Evolutionary conservation across 2,888 invertebrate species (phyloP).

Genomic region (Kuschelorhynchus macadamiae): DNA sequence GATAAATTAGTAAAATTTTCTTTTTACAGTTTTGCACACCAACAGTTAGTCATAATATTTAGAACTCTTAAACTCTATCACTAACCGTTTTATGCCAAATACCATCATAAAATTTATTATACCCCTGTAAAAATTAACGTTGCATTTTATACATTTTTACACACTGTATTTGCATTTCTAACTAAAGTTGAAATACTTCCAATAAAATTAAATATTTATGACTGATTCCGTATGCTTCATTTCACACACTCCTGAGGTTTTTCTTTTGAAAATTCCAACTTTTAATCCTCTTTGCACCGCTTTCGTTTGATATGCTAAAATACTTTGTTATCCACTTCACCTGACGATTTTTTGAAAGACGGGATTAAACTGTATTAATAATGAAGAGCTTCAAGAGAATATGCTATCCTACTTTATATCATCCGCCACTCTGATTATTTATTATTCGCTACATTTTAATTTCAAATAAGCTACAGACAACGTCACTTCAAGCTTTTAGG

Average conservation of each 20-base stretch:
- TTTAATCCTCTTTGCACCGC: slow-evolving; percentile 58
- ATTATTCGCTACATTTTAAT: slow-evolving; percentile 32
- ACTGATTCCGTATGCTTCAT: slow-evolving; percentile 60
- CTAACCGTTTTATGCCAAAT: too few species aligned
- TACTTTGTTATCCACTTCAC: slow-evolving; percentile 54
- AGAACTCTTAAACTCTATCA: too few species aligned
- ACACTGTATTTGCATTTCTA: slow-evolving; percentile 64
- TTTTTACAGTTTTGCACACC: too few species aligned
- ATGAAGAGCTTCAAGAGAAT: slow-evolving; percentile 40
- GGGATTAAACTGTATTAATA: slow-evolving; percentile 46
- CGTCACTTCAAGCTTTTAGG: too few species aligned
- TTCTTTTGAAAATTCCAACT: slow-evolving; percentile 59
- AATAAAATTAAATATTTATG: slow-evolving; percentile 65
- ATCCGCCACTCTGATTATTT: slow-evolving; percentile 28
- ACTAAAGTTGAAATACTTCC: slow-evolving; percentile 64
- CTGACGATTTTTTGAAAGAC: slow-evolving; percentile 52
- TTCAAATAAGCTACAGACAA: slow-evolving; percentile 17
- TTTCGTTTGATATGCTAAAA: slow-evolving; percentile 61
- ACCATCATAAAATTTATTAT: background rate
- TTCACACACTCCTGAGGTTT: slow-evolving; percentile 58
- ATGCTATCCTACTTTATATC: slow-evolving; percentile 22
- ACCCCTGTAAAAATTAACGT: slow-evolving; percentile 22
- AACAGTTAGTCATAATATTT: too few species aligned
- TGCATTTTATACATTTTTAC: slow-evolving; percentile 47
- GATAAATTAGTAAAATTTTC: too few species aligned